Evolutionary conservation across 2,888 invertebrate genomes (phyloP).

Genomic region (Epirrita christyi): DNA sequence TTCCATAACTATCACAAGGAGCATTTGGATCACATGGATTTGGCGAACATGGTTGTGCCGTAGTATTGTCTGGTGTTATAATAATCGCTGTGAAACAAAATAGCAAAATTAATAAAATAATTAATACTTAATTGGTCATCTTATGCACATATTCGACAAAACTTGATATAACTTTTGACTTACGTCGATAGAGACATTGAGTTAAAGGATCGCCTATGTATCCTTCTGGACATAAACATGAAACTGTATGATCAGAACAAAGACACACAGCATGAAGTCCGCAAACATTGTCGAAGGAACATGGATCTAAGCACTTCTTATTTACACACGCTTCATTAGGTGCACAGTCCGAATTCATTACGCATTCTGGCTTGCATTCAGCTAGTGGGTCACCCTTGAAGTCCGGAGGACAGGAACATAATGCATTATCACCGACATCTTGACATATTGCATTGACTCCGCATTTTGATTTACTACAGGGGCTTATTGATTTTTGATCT

Average conservation of each 20-base stretch:
- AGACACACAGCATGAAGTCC: conserved; percentile 92
- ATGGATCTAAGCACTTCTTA: conserved; percentile 90
- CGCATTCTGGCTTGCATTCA: conserved; percentile 92
- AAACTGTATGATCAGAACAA: conserved; percentile 92
- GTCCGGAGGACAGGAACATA: conserved; percentile 91
- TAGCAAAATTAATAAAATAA: neutral
- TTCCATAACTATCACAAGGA: conserved; percentile 88
- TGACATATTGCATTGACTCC: conserved; percentile 92
- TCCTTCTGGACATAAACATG: conserved; percentile 91
- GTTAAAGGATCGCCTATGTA: conserved; percentile 92
- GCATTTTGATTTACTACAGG: conserved; percentile 91
- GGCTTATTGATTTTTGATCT: conserved; percentile 84
- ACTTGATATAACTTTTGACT: conserved; percentile 40
- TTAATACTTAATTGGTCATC: neutral
- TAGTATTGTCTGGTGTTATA: conserved; percentile 84
- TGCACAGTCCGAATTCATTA: conserved; percentile 93
- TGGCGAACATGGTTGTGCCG: conserved; percentile 89
- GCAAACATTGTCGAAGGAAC: conserved; percentile 88
- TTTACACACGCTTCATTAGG: conserved; percentile 90
- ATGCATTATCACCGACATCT: conserved; percentile 87
- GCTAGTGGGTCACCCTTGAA: conserved; percentile 91
- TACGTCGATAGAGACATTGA: conserved; percentile 87
- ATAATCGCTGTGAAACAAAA: conserved; percentile 66
- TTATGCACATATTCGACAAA: neutral
- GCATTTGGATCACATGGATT: conserved; percentile 90